Conservation (phyloP, 2,888 invertebrate species). For the Euclidia mi region DNA sequence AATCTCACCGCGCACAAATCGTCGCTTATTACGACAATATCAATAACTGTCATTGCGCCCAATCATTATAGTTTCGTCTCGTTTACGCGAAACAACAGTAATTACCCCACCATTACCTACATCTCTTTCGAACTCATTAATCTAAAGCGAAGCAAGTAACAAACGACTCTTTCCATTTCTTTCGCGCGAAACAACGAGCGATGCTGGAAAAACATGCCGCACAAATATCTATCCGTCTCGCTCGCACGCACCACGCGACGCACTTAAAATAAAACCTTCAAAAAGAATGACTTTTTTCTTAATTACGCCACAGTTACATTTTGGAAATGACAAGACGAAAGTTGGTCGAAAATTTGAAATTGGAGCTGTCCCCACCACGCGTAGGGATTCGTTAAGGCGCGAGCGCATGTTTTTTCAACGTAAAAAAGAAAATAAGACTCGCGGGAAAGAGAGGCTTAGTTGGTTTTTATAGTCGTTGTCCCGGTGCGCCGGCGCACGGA, state of each 20-base stretch:
- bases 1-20: constrained; percentile 74
- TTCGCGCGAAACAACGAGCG: constrained; percentile 75
- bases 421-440: constrained; percentile 84
- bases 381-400: constrained; percentile 76
- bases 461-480: constrained; percentile 88
- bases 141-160: constrained; percentile 72
- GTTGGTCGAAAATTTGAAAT: constrained; percentile 71
- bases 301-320: constrained; percentile 69
- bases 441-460: constrained; percentile 88
- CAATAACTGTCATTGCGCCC: constrained; percentile 87
- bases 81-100: constrained; percentile 84
- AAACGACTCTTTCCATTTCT: constrained; percentile 80
- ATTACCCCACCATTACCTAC: constrained; percentile 82
- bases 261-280: constrained; percentile 72
- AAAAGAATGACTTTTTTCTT: constrained; percentile 68
- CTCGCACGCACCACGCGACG: constrained; percentile 61
- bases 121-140: constrained; percentile 87
- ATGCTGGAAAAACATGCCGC: constrained; percentile 57
- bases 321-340: constrained; percentile 77
- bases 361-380: constrained; percentile 73
- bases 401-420: constrained; percentile 73
- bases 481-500: constrained; percentile 88
- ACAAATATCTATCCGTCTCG: constrained; percentile 67
- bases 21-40: constrained; percentile 82
- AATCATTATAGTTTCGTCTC: constrained; percentile 86